These are phyloP conservation scores for Megalopta genalis DNA, from an alignment of 1,140 invertebrate genomes.

Conservation along the genomic window DNA sequence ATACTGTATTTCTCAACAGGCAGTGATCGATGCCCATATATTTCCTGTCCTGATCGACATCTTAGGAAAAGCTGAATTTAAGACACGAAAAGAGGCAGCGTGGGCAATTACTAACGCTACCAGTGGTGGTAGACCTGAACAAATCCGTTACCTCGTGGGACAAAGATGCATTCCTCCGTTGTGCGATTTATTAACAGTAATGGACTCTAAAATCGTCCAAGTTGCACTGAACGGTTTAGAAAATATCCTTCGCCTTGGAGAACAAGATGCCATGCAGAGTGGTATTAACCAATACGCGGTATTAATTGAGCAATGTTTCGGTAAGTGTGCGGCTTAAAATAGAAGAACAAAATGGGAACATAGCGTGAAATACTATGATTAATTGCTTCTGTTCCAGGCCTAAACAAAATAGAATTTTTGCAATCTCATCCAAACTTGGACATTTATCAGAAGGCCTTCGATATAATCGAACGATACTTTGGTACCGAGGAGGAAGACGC, in stretches of 20 bases:
- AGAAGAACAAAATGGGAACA: neutral
- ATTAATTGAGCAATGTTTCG: slow-evolving; percentile 97
- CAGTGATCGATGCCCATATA: slow-evolving; percentile 97
- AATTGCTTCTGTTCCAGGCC: slow-evolving; percentile 82
- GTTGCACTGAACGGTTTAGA: slow-evolving; percentile 98
- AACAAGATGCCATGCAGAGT: slow-evolving; percentile 86
- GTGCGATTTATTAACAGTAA: slow-evolving; percentile 95
- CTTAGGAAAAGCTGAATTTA: slow-evolving; percentile 95
- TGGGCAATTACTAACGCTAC: slow-evolving; percentile 99
- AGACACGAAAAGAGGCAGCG: slow-evolving; percentile 97
- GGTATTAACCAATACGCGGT: slow-evolving; percentile 95
- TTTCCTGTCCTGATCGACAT: slow-evolving; percentile 96
- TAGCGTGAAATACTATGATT: neutral
- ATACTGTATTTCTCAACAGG: slow-evolving; percentile 81
- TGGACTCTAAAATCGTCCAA: slow-evolving; percentile 98
- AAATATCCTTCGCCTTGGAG: slow-evolving; percentile 96
- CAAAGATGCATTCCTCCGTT: slow-evolving; percentile 95
- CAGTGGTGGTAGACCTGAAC: slow-evolving; percentile 95
- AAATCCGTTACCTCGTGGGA: slow-evolving; percentile 88
- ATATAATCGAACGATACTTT: slow-evolving; percentile 98
- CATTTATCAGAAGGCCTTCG: slow-evolving; percentile 97
- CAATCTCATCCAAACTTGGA: slow-evolving; percentile 98
- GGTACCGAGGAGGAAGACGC: slow-evolving; percentile 94
- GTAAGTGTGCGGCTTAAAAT: slow-evolving; percentile 80
- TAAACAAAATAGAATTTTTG: slow-evolving; percentile 98